These are phyloP conservation scores for Botia almorhae DNA, from an alignment of 2,797 vertebrate species.

Conservation along the genomic window DNA sequence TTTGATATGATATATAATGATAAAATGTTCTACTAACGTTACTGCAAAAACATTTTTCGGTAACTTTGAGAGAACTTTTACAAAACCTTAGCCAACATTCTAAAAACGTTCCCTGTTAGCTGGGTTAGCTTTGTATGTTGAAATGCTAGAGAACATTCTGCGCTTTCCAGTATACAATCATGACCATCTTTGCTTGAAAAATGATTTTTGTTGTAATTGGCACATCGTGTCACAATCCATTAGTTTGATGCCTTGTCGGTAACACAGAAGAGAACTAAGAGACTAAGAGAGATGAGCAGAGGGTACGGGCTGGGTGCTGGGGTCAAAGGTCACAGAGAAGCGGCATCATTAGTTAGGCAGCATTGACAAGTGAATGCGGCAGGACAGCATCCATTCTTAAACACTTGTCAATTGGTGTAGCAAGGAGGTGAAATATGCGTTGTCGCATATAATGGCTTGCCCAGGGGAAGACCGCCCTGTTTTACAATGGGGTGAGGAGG, in stretches of 20 bases:
- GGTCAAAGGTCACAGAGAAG: constrained; percentile 47
- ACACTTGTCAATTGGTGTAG: constrained; percentile 56
- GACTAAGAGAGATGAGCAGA: constrained; percentile 44
- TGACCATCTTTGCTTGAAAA: background rate
- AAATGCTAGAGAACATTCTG: background rate
- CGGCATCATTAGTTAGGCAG: constrained; percentile 53
- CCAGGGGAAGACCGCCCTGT: constrained; percentile 34
- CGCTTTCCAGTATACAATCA: background rate
- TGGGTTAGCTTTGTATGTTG: no score
- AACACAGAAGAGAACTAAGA: no score
- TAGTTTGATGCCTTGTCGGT: constrained; percentile 29
- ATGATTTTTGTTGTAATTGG: background rate
- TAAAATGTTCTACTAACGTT: no score
- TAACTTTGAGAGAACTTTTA: no score
- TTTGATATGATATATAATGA: no score
- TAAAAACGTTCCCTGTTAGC: background rate
- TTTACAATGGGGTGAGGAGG: constrained; percentile 50
- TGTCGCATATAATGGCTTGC: constrained; percentile 51
- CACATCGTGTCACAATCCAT: constrained; percentile 27
- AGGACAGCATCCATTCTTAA: constrained; percentile 53
- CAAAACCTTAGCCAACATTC: no score
- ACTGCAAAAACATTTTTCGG: no score
- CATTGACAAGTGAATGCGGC: constrained; percentile 55
- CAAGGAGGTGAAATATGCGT: constrained; percentile 53
- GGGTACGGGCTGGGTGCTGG: constrained; percentile 38